Base-by-base conservation (phyloP, 2,113 vertebrate species). In the Python bivittatus region DNA sequence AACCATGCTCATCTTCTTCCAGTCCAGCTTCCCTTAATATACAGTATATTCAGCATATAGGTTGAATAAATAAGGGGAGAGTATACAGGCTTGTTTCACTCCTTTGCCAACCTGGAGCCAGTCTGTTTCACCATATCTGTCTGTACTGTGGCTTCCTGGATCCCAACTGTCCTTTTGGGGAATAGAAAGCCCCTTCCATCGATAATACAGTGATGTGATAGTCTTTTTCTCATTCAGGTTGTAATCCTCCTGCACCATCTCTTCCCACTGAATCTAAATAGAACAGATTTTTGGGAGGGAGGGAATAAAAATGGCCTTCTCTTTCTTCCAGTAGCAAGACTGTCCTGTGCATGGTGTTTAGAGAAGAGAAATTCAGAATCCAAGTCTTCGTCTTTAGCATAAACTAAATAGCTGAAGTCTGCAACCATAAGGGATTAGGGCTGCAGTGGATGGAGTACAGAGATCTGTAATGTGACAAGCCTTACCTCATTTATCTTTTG, bases 401-500 rank as follows among this genome's bases (percentile, higher is more conserved):
- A 44, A 29, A 3, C 61, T 29, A 42, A 72, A 53, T 54, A 38
- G 4, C 44, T 58, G 44, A 33, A 20, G 44, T 54, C n/a, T 48
- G 56, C 4, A 27, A 48, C 91, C 53, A 11, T 84, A 7, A n/a
- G 20, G 72, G 38, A 53, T 54, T 25, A 42, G 48, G 85, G 4
- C 25, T 29, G 13, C 54, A 29, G n/a, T 7, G 44, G 27, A 8
- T 6, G 42, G 13, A 54, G 29, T 44, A 84, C 29, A 48, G 56
- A 25, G 22, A 58, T 33, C 4, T 44, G 27, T 3, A 56, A 48
- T 27, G 12, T 60, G 29, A 25, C 68, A 33, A 84, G 11, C 27
- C 23, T 23, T 54, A 60, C 92, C 94, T 96, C 93, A 90, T 91
- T 95, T 84, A 93, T 29, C 90, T 92, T 94, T 95, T 94, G 93